Evolutionary conservation across 2,113 vertebrate genomes (phyloP).

Genomic region (Hepsetus odoe): DNA sequence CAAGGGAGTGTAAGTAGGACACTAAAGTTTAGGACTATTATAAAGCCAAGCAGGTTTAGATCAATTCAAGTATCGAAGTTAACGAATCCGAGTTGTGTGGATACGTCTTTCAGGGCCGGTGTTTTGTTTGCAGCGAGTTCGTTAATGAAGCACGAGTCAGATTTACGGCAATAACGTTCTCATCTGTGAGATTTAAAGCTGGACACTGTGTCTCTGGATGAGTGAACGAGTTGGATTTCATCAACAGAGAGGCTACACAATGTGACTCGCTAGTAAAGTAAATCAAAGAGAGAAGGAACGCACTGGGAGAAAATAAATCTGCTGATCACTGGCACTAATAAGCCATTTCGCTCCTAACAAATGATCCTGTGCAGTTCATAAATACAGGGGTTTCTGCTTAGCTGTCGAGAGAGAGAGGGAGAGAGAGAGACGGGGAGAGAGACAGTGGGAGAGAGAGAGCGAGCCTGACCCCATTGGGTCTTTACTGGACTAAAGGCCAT

Average conservation of each 20-base stretch:
- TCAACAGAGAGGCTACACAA: conserved; percentile 60
- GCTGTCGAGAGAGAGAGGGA: background rate
- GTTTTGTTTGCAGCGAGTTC: background rate
- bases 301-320: conserved; percentile 59
- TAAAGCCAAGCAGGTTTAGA: no score
- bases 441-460: background rate
- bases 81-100: no score
- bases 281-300: conserved; percentile 54
- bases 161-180: background rate
- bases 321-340: conserved; percentile 60
- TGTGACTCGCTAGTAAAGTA: conserved; percentile 66
- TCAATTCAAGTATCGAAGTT: no score
- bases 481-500: no score
- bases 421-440: background rate
- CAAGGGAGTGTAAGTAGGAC: no score
- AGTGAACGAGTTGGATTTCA: conserved; percentile 41
- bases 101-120: no score
- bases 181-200: background rate
- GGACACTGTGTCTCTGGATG: background rate
- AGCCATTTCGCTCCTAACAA: conserved; percentile 62
- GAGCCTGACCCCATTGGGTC: no score
- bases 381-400: conserved; percentile 49
- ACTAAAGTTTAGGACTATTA: no score
- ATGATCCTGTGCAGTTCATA: conserved; percentile 55
- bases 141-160: background rate